phyloP scores from a whole-genome alignment of 2,797 vertebrate species.

The Falco novaeseelandiae region DNA sequence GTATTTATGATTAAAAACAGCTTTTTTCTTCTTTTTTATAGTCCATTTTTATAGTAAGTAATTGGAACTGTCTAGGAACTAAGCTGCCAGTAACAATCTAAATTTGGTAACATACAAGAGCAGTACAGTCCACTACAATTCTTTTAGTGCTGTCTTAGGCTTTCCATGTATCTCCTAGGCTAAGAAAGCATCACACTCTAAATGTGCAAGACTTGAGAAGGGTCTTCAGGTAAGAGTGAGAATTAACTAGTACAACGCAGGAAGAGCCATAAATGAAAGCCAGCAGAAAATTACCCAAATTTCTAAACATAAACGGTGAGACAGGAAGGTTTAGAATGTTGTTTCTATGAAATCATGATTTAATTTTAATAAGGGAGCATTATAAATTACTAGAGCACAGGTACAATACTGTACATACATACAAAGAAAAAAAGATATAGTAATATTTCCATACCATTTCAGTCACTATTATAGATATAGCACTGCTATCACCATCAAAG shows the following conservation, averaged over 20 bases:
- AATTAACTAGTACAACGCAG: background rate
- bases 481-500: background rate
- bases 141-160: background rate
- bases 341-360: background rate
- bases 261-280: background rate
- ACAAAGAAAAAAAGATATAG: slow-evolving; percentile 3
- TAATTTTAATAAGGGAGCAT: slow-evolving; percentile 19
- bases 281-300: background rate
- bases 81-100: slow-evolving; percentile 21
- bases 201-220: background rate
- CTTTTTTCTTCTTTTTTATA: background rate
- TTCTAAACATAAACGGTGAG: background rate
- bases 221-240: background rate
- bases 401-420: background rate
- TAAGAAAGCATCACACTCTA: slow-evolving; percentile 20
- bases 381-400: background rate
- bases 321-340: background rate
- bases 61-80: slow-evolving; percentile 36
- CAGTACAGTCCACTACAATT: background rate
- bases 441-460: background rate
- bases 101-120: slow-evolving; percentile 7
- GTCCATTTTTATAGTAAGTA: slow-evolving; percentile 57
- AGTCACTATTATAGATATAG: background rate
- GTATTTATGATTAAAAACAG: background rate
- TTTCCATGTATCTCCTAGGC: background rate